Evolutionary conservation across 2,113 vertebrate species (phyloP), one percentile per base, ranked within the genome.

Genomic region (Patagioenas fasciata): DNA sequence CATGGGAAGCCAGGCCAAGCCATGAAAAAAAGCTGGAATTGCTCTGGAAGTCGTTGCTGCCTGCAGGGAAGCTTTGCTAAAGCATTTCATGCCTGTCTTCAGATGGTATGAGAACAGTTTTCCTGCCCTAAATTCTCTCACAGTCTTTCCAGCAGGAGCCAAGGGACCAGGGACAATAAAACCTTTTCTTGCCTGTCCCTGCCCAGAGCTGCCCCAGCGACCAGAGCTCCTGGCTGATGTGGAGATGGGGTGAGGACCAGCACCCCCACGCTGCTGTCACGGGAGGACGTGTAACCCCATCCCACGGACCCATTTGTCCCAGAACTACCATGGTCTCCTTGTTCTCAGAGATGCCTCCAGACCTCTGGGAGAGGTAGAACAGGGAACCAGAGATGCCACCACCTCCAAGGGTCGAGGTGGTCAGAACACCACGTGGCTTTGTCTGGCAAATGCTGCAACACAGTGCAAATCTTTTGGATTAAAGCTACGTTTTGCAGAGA

Each of bases 61-160:
- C 94, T 54, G 91, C 86, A 92, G 72, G 83, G 88, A 93, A 91
- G 92, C 65, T 92, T 91, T 95, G 77, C 83, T 89, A 89, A 75
- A 93, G 73, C 47, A 92, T 89, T 94, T 93, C 92, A 92, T 92
- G 92, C 91, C 50, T 88, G 92, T 75, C 83, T 86, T 94, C 83
- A 82, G 86, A 85, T 51, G 51, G 66, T 42, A 75, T 47, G 21
- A 86, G 66, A 87, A 75, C 58, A 85, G 78, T 62, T 92, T 86
- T 75, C 73, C 70, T 94, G 88, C 70, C 80, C 92, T 93, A 93
- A 96, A 86, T 96, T 66, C 80, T 93, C 50, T 44, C 20, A n/a
- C 69, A 15, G 53, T 44, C 40, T 91, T 86, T 82, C 50, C 58
- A 38, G 54, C 14, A 34, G 53, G n/a, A 88, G 61, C 21, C 32